Evolutionary conservation across 2,888 invertebrate species (phyloP), one percentile per base, ranked within the genome.

Genomic region (Eremobia ochroleuca): DNA sequence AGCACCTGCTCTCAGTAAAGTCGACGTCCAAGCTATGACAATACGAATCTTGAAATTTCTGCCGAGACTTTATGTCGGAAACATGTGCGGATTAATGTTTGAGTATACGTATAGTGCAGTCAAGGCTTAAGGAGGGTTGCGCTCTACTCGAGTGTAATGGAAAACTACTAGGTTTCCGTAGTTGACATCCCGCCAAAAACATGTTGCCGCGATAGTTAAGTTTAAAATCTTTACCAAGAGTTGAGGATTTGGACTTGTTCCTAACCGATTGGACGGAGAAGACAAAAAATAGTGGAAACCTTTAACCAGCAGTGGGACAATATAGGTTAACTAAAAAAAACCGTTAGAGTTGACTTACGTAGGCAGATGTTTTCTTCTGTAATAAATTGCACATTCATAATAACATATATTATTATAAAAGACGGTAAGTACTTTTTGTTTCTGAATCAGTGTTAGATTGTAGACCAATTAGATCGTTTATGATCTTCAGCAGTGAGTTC

Each of bases 91-190:
- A 31, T 37, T n/a, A 31, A 43, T 28, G 34, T 61, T 40, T 76
- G n/a, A 31, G 75, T 46, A 9, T 34, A 43, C 34, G 34, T 34
- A 69, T 65, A 65, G 21, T n/a, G 21, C 49, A 76, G 46, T 49
- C 40, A 34, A 52, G 46, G 58, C 37, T 43, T 62, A 75, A 52
- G 49, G 8, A 62, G 21, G 4, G 11, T 21, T 58, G 76, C 64
- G 46, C 18, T 76, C 28, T 28, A 55, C 18, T 62, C 52, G 6
- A 76, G 28, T 34, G 34, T 64, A 76, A 76, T 76, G 62, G 76
- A 76, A 77, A 55, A 64, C 13, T 76, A 52, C 52, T 76, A 55
- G 13, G 64, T 28, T 52, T 21, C 40, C 18, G 11, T 6, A 43
- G 31, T 52, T 21, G 34, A 8, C 58, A 37, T 28, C 34, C 62